phyloP scores from a whole-genome alignment of 2,888 invertebrate genomes.

The Thera britannica region DNA sequence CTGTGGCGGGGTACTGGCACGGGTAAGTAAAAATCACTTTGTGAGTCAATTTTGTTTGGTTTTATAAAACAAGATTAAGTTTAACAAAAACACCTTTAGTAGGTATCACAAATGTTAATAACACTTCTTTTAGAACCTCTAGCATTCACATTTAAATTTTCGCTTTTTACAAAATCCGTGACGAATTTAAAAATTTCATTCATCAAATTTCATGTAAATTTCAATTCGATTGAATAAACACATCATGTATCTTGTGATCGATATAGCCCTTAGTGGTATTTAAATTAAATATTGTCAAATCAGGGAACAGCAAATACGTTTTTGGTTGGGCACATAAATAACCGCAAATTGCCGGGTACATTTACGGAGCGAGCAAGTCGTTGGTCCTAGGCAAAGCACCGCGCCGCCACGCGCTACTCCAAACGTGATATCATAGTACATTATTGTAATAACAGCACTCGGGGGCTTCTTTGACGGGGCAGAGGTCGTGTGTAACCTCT shows the following conservation, averaged over 20 bases:
- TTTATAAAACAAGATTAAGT: neutral
- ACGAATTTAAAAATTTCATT: too few relatives aligned
- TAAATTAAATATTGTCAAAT: conserved; percentile 40
- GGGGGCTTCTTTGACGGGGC: conserved; percentile 74
- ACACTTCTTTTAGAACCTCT: too few relatives aligned
- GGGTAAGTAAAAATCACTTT: conserved; percentile 71
- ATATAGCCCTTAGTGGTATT: conserved; percentile 35
- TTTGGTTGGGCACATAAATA: conserved; percentile 38
- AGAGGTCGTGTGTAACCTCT: conserved; percentile 77
- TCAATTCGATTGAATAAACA: neutral
- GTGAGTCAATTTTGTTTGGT: conserved; percentile 54
- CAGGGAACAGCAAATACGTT: conserved; percentile 40
- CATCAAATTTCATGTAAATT: too few relatives aligned
- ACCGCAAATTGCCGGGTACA: conserved; percentile 41
- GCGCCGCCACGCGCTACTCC: conserved; percentile 52
- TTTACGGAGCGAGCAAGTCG: conserved; percentile 26
- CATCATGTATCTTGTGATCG: conserved; percentile 31
- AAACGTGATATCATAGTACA: conserved; percentile 74
- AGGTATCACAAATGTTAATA: neutral
- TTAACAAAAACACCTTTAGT: neutral
- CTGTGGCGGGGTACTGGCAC: conserved; percentile 49
- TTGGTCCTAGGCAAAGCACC: conserved; percentile 51
- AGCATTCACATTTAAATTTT: too few relatives aligned
- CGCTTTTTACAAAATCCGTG: too few relatives aligned
- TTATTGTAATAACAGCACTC: conserved; percentile 81